Base-by-base conservation (phyloP, 2,888 invertebrate genomes). In the Hyalella azteca region DNA sequence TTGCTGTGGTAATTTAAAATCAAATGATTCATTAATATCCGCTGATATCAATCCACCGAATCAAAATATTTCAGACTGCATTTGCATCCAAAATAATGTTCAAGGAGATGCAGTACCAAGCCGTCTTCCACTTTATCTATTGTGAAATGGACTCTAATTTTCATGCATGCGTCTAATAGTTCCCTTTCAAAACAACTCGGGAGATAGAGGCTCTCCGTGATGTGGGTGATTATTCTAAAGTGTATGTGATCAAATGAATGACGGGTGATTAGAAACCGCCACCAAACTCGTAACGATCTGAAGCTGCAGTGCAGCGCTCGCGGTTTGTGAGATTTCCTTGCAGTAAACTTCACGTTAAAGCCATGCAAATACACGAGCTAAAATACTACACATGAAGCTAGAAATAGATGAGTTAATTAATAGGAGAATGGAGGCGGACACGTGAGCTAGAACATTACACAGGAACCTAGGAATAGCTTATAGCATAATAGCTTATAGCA, bases 171-270 rank as follows among this genome's bases (percentile, higher is more conserved):
- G 36, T 66, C 36, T 3, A 36, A 66, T 66, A 66, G 36, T 66
- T 7, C 26, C 36, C 15, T 36, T 36, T 39, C 36, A 36, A 36
- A 66, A 66, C 39, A 66, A 36, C 66, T n/a, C 36, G 36, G 7
- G 66, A 66, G 66, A 66, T 66, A 66, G 36, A 66, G 66, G 66
- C 66, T 66, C 19, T 36, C 13, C 66, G 11, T 36, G 66, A 66
- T 66, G 29, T 32, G 29, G 66, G 39, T 29, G 36, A 66, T 66
- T 66, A 66, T 66, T 66, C 66, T 32, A 7, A 66, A 66, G 66
- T 66, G 66, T 13, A 66, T 9, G 66, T 66, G 66, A 66, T 66
- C 19, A 66, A 66, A 66, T 36, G 66, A 66, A 66, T 66, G 66
- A 19, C 22, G 36, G 32, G 36, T 29, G 36, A 36, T 66, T 66